Conservation (phyloP, 2,888 invertebrate species). For the Rhagium mordax region DNA sequence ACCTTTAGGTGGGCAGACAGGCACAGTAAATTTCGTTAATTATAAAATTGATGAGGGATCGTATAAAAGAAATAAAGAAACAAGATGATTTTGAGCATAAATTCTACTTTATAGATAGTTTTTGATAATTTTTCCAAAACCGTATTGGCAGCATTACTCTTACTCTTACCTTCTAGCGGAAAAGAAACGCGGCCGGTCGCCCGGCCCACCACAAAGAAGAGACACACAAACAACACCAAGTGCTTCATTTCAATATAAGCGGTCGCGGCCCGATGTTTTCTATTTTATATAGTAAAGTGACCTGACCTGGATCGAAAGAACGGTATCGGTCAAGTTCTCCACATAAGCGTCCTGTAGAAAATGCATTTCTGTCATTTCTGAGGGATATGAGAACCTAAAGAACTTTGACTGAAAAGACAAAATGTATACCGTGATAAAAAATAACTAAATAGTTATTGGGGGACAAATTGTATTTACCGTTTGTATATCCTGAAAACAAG, state of each 20-base stretch:
- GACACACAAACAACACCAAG: constrained; percentile 36
- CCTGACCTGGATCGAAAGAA: constrained; percentile 43
- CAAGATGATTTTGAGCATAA: too few species aligned
- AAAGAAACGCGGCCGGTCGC: constrained; percentile 28
- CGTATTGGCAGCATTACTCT: not conserved
- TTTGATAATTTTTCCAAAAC: too few species aligned
- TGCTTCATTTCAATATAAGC: constrained; percentile 43
- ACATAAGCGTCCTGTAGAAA: constrained; percentile 9
- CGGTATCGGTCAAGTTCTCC: constrained; percentile 45
- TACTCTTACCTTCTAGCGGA: constrained; percentile 37
- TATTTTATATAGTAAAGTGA: constrained; percentile 43
- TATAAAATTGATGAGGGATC: too few species aligned
- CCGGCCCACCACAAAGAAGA: constrained; percentile 30
- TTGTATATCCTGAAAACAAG: too few species aligned
- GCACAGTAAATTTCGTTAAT: too few species aligned
- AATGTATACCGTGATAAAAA: not conserved
- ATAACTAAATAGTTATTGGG: not conserved
- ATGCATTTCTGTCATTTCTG: not conserved
- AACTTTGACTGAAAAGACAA: not conserved
- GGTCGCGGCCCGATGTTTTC: constrained; percentile 30
- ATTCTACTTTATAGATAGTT: too few species aligned
- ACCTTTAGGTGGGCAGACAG: too few species aligned
- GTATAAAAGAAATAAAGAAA: too few species aligned
- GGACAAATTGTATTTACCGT: not conserved
- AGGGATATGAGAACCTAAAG: not conserved